phyloP scores from a whole-genome alignment of 2,888 invertebrate species.

The Drosophila subsilvestris region DNA sequence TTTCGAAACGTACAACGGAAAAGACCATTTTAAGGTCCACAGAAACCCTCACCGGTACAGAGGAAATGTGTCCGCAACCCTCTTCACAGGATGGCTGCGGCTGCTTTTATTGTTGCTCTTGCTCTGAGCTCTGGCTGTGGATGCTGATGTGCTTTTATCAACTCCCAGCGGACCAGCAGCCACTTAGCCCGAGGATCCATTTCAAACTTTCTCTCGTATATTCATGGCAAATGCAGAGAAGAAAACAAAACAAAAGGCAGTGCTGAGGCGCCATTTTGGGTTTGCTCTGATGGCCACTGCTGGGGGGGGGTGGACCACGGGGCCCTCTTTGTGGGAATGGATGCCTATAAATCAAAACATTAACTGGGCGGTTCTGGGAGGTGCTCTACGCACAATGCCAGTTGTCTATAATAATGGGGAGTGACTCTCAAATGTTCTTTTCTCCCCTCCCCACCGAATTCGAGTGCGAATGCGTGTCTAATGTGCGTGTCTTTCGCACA shows the following conservation, averaged over 20 bases:
- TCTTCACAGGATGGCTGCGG: not conserved
- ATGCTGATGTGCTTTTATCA: constrained; percentile 57
- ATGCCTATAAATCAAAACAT: constrained; percentile 73
- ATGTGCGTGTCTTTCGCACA: constrained; percentile 34
- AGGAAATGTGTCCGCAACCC: constrained; percentile 25
- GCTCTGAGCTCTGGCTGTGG: too few species aligned
- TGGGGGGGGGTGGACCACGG: constrained; percentile 24
- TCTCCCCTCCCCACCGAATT: not conserved
- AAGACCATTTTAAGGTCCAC: constrained; percentile 13
- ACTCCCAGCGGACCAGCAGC: constrained; percentile 62
- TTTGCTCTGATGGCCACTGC: constrained; percentile 20
- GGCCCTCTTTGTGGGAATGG: constrained; percentile 26
- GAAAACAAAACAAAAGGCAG: constrained; percentile 16
- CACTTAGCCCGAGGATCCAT: constrained; percentile 59
- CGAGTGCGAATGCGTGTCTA: constrained; percentile 25
- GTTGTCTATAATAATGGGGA: constrained; percentile 3
- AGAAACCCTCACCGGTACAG: constrained; percentile 3
- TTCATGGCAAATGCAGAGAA: constrained; percentile 51
- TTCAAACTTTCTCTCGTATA: constrained; percentile 32
- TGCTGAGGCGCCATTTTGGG: constrained; percentile 37
- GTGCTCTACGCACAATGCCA: constrained; percentile 8
- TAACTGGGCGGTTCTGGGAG: constrained; percentile 69
- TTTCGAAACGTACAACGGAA: constrained; percentile 21
- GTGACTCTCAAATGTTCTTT: constrained; percentile 32
- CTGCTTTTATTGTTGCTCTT: constrained; percentile 29